A percentile compares a stretch with the other conserved stretches of the same genome.
Conservation (phyloP, 1,140 invertebrate species). For the Hermetia illucens region DNA sequence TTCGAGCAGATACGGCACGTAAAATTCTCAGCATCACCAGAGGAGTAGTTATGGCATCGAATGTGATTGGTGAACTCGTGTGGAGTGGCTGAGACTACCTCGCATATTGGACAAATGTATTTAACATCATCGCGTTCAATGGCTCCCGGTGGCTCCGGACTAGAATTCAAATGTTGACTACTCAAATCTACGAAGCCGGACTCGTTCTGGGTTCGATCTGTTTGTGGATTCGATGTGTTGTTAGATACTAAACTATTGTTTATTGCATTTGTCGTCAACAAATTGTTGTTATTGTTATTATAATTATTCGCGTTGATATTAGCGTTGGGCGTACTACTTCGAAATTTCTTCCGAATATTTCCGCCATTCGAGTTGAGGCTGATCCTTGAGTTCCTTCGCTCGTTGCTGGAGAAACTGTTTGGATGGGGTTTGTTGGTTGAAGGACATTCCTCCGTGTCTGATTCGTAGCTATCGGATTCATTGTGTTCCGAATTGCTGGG, state of each 20-base stretch:
- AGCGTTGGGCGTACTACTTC: conserved; percentile 14
- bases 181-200: conserved; percentile 25
- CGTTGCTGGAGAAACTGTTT: conserved; percentile 4
- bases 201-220: conserved; percentile 13
- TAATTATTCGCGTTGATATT: conserved; percentile 7
- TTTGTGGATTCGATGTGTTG: background rate
- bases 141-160: too few relatives aligned
- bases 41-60: conserved; percentile 43
- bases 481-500: background rate
- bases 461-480: background rate
- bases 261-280: background rate
- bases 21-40: conserved; percentile 34
- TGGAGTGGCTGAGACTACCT: conserved; percentile 38
- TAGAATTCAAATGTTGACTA: conserved; percentile 11
- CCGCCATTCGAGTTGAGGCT: too few relatives aligned
- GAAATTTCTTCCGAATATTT: conserved; percentile 29
- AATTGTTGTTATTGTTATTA: background rate
- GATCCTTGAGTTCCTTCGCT: too few relatives aligned
- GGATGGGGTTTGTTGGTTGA: conserved; percentile 15
- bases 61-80: conserved; percentile 57
- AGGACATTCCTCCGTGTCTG: background rate
- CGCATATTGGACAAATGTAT: conserved; percentile 47
- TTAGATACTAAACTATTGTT: background rate
- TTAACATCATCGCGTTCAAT: conserved; percentile 29
- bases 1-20: conserved; percentile 38